Evolutionary conservation across 2,797 vertebrate species (phyloP).

Genomic region (Microtus agrestis): DNA sequence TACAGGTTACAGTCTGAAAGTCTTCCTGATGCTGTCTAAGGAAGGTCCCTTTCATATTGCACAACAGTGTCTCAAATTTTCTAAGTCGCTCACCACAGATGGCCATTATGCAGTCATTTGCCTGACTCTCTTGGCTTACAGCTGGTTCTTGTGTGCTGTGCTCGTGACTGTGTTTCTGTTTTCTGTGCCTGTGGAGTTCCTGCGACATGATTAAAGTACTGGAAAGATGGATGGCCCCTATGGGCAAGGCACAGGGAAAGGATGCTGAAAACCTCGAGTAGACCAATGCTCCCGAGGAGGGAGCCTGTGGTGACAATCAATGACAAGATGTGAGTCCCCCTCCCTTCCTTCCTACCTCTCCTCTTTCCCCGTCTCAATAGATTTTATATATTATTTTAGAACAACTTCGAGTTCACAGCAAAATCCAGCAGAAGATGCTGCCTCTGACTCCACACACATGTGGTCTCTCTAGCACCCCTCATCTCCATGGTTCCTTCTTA

Average conservation of each 20-base stretch:
- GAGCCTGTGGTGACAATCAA: not conserved
- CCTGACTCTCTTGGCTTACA: not conserved
- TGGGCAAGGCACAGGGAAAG: not conserved
- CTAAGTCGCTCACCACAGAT: not conserved
- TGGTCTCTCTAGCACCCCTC: too few species aligned
- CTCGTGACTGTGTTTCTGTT: not conserved
- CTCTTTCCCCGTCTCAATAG: not conserved
- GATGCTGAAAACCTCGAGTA: not conserved
- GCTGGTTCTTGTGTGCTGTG: not conserved
- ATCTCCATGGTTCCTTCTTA: not conserved
- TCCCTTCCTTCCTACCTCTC: not conserved
- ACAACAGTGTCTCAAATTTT: not conserved
- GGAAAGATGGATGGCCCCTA: not conserved
- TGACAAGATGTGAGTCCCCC: not conserved
- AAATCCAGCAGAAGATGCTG: not conserved
- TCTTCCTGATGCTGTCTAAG: not conserved
- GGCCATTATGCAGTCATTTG: too few species aligned
- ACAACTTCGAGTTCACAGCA: not conserved
- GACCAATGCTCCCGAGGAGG: not conserved
- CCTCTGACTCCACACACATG: not conserved
- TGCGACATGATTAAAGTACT: too few species aligned
- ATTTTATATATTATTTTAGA: not conserved
- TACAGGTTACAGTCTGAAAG: not conserved
- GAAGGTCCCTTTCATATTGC: not conserved
- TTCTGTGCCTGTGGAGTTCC: not conserved